Percentiles rank a stretch among this genome's conserved stretches.
These are phyloP conservation scores for Orientallactaga bullata DNA, from an alignment of 2,113 vertebrate species.

Conservation along the genomic window DNA sequence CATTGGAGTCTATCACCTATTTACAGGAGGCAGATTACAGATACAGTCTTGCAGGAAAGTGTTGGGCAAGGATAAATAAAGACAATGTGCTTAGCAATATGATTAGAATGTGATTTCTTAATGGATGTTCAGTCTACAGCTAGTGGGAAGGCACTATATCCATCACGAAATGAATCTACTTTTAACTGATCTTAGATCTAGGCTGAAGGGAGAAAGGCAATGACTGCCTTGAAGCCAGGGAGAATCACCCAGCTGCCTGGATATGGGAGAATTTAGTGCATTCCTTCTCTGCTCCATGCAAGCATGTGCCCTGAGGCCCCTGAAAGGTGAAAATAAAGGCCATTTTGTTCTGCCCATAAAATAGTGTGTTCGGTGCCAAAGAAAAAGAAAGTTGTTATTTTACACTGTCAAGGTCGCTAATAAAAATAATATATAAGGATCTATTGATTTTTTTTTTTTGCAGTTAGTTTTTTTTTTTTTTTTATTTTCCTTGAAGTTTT, in stretches of 20 bases:
- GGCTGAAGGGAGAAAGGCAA: not conserved
- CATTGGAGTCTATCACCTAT: not conserved
- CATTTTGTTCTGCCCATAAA: constrained; percentile 66
- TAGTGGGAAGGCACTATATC: not conserved
- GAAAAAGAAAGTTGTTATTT: constrained; percentile 73
- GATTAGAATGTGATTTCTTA: not conserved
- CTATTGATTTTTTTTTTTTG: constrained; percentile 75
- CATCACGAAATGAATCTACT: not conserved
- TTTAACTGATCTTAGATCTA: not conserved
- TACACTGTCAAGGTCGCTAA: constrained; percentile 68
- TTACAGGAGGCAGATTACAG: not conserved
- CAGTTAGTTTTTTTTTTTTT: not conserved
- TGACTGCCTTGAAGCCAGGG: not conserved
- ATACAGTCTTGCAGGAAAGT: not conserved
- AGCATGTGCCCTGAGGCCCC: fast-evolving
- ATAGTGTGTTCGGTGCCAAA: constrained; percentile 48
- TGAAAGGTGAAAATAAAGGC: constrained; percentile 54
- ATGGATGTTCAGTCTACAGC: not conserved
- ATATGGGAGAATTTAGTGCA: not conserved
- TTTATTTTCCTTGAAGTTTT: constrained; percentile 69
- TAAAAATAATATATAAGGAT: constrained; percentile 79
- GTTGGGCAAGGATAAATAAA: not conserved
- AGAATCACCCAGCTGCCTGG: not conserved
- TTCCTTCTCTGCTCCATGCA: not conserved
- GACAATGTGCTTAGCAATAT: not conserved